Percentiles rank a stretch among this genome's conserved stretches.
Conservation (phyloP, 2,888 invertebrate species). For the Epinotia brunnichana region DNA sequence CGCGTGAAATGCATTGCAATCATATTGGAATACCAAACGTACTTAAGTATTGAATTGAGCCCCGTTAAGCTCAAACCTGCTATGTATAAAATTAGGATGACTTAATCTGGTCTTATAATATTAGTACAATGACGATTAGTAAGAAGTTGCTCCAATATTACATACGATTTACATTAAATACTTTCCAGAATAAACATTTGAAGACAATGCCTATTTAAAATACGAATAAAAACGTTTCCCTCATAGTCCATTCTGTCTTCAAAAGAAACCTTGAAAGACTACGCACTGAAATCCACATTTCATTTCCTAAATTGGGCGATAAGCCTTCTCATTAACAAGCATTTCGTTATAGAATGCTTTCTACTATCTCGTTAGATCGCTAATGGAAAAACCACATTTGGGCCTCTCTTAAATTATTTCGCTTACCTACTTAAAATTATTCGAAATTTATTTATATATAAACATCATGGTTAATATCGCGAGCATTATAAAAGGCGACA, state of each 20-base stretch:
- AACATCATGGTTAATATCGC: conserved; percentile 33
- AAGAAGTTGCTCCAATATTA: too few species aligned
- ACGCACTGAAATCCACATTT: conserved; percentile 7
- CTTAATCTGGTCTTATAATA: too few species aligned
- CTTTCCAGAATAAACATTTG: too few species aligned
- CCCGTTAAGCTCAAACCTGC: too few species aligned
- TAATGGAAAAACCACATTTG: conserved; percentile 7
- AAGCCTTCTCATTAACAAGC: background rate
- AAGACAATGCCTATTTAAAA: too few species aligned
- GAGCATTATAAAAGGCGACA: conserved; percentile 48
- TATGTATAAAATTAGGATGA: too few species aligned
- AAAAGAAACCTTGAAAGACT: background rate
- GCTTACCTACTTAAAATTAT: conserved; percentile 15
- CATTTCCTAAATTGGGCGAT: conserved; percentile 25
- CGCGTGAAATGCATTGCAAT: too few species aligned
- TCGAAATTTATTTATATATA: conserved; percentile 28
- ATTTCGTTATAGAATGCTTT: conserved; percentile 7
- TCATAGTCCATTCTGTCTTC: background rate
- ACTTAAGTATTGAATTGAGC: too few species aligned
- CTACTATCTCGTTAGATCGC: background rate
- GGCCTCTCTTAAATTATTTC: conserved; percentile 4
- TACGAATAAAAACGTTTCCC: too few species aligned
- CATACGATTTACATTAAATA: too few species aligned
- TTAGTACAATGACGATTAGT: too few species aligned
- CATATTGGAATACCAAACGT: too few species aligned